Evolutionary conservation across 2,888 invertebrate genomes (phyloP).

Genomic region (Pegoplata infirma): DNA sequence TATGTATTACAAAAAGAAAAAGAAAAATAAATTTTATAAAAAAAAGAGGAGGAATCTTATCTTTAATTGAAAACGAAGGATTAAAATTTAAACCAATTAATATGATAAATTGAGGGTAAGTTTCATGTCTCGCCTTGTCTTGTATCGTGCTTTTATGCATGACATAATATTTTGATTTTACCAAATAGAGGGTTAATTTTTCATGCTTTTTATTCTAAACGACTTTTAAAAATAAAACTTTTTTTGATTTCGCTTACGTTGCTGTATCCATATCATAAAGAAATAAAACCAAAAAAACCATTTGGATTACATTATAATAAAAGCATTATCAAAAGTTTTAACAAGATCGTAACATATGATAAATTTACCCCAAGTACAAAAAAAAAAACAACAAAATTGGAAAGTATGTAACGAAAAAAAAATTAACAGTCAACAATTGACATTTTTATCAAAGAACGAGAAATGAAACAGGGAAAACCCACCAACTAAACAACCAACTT

Average conservation of each 20-base stretch:
- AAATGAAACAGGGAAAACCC: conserved; percentile 15
- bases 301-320: conserved; percentile 62
- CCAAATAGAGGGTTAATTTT: conserved; percentile 40
- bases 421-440: conserved; percentile 61
- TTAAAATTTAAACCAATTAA: conserved; percentile 61
- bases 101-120: conserved; percentile 56
- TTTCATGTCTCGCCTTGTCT: conserved; percentile 33
- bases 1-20: conserved; percentile 23
- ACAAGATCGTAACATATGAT: conserved; percentile 61
- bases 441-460: conserved; percentile 28
- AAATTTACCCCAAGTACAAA: conserved; percentile 38
- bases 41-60: conserved; percentile 20
- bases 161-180: conserved; percentile 59
- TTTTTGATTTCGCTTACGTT: conserved; percentile 17
- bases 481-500: conserved; percentile 7
- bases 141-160: conserved; percentile 2
- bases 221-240: conserved; percentile 32
- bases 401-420: conserved; percentile 43
- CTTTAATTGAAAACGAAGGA: conserved; percentile 62
- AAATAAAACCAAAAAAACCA: conserved; percentile 22
- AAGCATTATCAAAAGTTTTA: conserved; percentile 59
- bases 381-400: conserved; percentile 15
- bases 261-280: background rate
- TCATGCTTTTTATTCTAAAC: conserved; percentile 24
- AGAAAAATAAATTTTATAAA: no score